Conservation (phyloP, 2,888 invertebrate genomes). For the Lepidocyrtoides sp. region DNA sequence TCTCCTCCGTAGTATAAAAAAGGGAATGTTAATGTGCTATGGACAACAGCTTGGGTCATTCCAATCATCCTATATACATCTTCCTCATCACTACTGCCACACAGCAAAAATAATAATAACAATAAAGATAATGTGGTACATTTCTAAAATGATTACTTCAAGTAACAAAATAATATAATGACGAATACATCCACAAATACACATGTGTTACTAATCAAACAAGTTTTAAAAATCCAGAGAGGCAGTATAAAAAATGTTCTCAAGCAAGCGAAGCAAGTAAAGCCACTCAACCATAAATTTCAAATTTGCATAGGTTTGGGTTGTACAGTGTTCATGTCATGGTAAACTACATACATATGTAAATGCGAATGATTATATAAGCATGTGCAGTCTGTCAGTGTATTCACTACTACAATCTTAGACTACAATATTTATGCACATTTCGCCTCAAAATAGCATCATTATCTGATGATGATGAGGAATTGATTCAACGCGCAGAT, state of each 20-base stretch:
- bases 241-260: neutral
- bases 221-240: conserved; percentile 53
- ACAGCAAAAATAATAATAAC: neutral
- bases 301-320: conserved; percentile 30
- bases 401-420: too few relatives aligned
- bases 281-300: conserved; percentile 47
- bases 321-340: too few relatives aligned
- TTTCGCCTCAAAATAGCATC: conserved; percentile 22
- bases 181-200: conserved; percentile 54
- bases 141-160: conserved; percentile 35
- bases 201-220: conserved; percentile 66
- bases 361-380: too few relatives aligned
- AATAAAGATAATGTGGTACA: conserved; percentile 46
- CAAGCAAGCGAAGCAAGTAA: conserved; percentile 5
- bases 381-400: too few relatives aligned
- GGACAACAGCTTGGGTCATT: neutral
- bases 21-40: neutral
- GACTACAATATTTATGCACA: neutral
- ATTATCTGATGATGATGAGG: conserved; percentile 11
- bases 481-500: neutral
- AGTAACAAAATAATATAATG: conserved; percentile 36
- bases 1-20: neutral
- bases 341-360: neutral
- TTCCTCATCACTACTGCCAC: conserved; percentile 10
- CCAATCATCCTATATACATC: conserved; percentile 17